Percentiles rank a stretch among this genome's conserved stretches.
Conservation (phyloP, 1,140 invertebrate species). For the Drosophila burlai region DNA sequence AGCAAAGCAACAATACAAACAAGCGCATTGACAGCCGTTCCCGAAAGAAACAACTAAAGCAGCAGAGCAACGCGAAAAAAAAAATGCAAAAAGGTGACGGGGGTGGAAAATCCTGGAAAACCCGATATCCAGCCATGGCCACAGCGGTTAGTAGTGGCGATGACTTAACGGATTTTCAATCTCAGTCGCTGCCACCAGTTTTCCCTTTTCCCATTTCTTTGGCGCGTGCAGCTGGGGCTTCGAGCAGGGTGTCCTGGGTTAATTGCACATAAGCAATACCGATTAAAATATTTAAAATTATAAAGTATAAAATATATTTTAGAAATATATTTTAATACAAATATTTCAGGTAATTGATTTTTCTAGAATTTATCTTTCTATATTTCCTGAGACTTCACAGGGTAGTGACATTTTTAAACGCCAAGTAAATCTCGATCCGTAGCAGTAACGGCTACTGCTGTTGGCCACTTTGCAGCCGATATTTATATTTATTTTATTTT, state of each 20-base stretch:
- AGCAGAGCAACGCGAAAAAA: conserved; percentile 6
- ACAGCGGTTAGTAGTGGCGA: conserved; percentile 79
- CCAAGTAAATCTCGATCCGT: conserved; percentile 7
- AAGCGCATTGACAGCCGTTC: conserved; percentile 42
- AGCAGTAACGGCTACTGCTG: conserved; percentile 32
- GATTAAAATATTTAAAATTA: background rate
- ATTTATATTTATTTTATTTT: conserved; percentile 83
- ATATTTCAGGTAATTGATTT: too few relatives aligned
- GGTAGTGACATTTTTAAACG: background rate
- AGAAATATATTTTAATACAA: background rate
- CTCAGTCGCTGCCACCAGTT: conserved; percentile 54
- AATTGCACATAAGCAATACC: background rate
- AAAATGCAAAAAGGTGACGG: background rate
- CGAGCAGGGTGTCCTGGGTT: conserved; percentile 4
- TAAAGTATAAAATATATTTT: background rate
- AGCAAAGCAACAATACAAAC: conserved; percentile 77
- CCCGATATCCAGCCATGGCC: conserved; percentile 52
- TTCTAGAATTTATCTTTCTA: background rate
- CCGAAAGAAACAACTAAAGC: conserved; percentile 31
- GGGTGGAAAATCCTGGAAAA: conserved; percentile 28
- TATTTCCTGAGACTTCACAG: background rate
- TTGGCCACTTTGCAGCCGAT: conserved; percentile 78
- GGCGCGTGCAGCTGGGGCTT: conserved; percentile 30
- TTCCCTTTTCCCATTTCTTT: background rate
- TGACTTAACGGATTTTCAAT: conserved; percentile 84